Conservation (phyloP, 2,888 invertebrate genomes). For the Cheilosia vulpina region DNA sequence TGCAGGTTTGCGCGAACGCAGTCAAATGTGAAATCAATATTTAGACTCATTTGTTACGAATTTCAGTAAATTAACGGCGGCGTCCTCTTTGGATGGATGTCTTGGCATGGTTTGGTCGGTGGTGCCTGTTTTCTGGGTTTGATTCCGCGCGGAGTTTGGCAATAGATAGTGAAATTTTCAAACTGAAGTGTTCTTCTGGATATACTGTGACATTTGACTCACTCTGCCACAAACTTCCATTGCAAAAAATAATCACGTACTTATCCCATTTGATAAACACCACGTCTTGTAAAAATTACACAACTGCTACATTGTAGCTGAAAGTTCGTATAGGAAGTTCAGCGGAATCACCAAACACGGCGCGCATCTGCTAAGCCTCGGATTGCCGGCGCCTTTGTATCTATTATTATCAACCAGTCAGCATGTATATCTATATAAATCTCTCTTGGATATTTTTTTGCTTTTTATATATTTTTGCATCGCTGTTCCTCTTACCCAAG, state of each 20-base stretch:
- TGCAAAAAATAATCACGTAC: too few relatives aligned
- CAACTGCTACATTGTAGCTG: neutral
- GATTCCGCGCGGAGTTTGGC: neutral
- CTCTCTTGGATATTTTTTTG: neutral
- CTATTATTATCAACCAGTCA: neutral
- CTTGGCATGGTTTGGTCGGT: neutral
- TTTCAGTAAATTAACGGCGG: constrained; percentile 47
- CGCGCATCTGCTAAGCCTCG: neutral
- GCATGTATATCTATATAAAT: neutral
- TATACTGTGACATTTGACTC: too few relatives aligned
- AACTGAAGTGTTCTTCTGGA: too few relatives aligned
- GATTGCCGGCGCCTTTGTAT: neutral
- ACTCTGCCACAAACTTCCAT: too few relatives aligned
- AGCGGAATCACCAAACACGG: neutral
- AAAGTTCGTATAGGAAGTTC: neutral
- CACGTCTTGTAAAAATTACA: neutral
- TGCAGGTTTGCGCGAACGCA: constrained; percentile 13
- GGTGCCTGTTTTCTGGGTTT: neutral
- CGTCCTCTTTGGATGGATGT: constrained; percentile 26
- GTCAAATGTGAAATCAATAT: constrained; percentile 64
- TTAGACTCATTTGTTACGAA: constrained; percentile 58
- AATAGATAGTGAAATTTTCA: neutral
- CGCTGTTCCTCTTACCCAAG: constrained; percentile 4
- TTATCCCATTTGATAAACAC: neutral
- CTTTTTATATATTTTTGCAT: neutral